Base-by-base conservation (phyloP, 2,797 vertebrate genomes). In the Leptatherina wallacei region DNA sequence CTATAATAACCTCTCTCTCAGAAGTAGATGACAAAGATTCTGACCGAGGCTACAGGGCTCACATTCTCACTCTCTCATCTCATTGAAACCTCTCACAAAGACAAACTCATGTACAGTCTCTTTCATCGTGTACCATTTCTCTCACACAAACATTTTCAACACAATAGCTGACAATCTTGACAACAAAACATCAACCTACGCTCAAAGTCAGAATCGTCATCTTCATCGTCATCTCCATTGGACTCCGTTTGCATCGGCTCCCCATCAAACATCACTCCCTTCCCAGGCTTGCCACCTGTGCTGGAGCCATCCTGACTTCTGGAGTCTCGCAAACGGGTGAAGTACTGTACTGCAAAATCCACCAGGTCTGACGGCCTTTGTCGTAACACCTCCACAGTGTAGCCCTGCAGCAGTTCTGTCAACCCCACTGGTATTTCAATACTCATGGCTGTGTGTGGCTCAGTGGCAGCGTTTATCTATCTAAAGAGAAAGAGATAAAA, bases 391-490 rank as follows among this genome's bases (percentile, higher is more conserved):
- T 98, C 97, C 92, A 98, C 97, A 27, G 98, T 98, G 92, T 98
- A 99, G 82, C 97, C 97, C 93, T 99, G 97, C 90, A 99, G 96
- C 89, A 99, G 94, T 93, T 99, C 97, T 61, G 96, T 98, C 91
- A 99, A 94, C 80, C 98, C 98, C 84, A 95, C 92, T 42, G 98
- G 98, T 91, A 99, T 98, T 92, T 97, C 96, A 91, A 99, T 97
- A 95, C 96, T 99, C 97, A 99, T 99, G 91, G 92, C 81, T 93
- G 89, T 86, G 87, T 77, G 73, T 83, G 71, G 82, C 77, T 88
- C 47, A 56, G 80, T 73, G 77, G 85, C 71, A 73, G 77, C 29
- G 67, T 77, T 69, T 81, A 70, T 85, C 71, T 84, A 74, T 80
- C 77, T 85, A 63, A 51, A 75, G 55, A 71, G 52, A 65, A 32